Conservation (phyloP, 2,888 invertebrate genomes). For the Julus scanicus region DNA sequence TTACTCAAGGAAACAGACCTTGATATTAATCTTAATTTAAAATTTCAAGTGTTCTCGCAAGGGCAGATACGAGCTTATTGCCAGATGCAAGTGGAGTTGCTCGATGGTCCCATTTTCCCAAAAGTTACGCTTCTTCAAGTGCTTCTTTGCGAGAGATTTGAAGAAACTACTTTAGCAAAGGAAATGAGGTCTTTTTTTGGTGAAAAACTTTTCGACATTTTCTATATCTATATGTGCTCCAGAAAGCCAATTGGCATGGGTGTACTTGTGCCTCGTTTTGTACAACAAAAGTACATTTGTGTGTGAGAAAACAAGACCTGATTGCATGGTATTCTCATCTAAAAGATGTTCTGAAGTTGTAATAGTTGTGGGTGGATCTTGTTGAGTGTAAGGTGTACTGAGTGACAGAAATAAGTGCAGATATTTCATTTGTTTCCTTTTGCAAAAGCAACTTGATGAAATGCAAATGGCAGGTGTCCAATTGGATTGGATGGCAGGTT, state of each 20-base stretch:
- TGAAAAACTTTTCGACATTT: neutral
- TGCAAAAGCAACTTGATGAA: neutral
- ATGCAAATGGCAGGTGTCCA: too few relatives aligned
- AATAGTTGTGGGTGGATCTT: too few relatives aligned
- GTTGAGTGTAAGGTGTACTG: too few relatives aligned
- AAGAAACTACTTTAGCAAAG: constrained; percentile 1
- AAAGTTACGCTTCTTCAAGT: neutral
- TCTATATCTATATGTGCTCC: neutral
- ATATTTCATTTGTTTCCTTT: neutral
- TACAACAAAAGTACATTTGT: neutral
- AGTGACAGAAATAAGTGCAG: neutral
- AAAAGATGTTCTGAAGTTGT: too few relatives aligned
- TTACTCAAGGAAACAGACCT: neutral
- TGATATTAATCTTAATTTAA: constrained; percentile 43
- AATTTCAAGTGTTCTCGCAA: constrained; percentile 41
- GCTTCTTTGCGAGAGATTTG: neutral
- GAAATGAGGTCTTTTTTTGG: neutral
- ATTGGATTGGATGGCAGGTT: too few relatives aligned
- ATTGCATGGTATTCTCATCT: too few relatives aligned
- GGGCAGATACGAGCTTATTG: neutral
- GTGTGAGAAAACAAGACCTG: neutral
- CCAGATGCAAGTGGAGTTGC: neutral
- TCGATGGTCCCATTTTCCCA: neutral
- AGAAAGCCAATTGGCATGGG: neutral
- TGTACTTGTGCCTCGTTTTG: neutral